A percentile compares a stretch with the other conserved stretches of the same genome.
Conservation (phyloP, 2,797 vertebrate species). For the Champsocephalus esox region DNA sequence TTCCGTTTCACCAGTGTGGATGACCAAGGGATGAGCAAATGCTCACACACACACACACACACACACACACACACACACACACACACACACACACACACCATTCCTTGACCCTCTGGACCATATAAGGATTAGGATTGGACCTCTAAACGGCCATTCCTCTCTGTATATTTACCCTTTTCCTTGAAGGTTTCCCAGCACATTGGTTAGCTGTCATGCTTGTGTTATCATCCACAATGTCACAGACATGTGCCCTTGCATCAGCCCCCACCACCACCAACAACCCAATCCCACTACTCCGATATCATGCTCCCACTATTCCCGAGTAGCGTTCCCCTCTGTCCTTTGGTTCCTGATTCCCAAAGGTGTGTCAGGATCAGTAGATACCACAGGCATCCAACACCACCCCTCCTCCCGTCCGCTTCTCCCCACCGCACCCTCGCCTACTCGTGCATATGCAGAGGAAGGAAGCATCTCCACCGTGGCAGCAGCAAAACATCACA, state of each 20-base stretch:
- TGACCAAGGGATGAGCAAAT: constrained; percentile 27
- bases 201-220: constrained; percentile 52
- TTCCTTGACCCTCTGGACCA: constrained; percentile 29
- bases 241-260: constrained; percentile 51
- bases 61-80: not conserved
- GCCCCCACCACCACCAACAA: constrained; percentile 19
- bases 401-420: constrained; percentile 11
- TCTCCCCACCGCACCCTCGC: constrained; percentile 52
- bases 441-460: constrained; percentile 88
- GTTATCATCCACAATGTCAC: constrained; percentile 60
- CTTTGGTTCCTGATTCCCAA: constrained; percentile 76
- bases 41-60: not conserved
- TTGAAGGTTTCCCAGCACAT: constrained; percentile 32
- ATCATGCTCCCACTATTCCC: constrained; percentile 51
- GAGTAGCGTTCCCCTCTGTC: constrained; percentile 57
- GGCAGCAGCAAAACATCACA: constrained; percentile 80
- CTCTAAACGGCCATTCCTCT: constrained; percentile 30
- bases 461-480: constrained; percentile 78
- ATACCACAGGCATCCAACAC: constrained; percentile 62
- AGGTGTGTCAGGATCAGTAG: constrained; percentile 78
- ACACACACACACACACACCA: constrained; percentile 2
- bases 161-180: constrained; percentile 1
- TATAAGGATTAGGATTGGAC: constrained; percentile 16
- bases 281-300: constrained; percentile 54
- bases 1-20: constrained; percentile 39